phyloP scores from a whole-genome alignment of 2,888 invertebrate species.

The Tethea ocularis region DNA sequence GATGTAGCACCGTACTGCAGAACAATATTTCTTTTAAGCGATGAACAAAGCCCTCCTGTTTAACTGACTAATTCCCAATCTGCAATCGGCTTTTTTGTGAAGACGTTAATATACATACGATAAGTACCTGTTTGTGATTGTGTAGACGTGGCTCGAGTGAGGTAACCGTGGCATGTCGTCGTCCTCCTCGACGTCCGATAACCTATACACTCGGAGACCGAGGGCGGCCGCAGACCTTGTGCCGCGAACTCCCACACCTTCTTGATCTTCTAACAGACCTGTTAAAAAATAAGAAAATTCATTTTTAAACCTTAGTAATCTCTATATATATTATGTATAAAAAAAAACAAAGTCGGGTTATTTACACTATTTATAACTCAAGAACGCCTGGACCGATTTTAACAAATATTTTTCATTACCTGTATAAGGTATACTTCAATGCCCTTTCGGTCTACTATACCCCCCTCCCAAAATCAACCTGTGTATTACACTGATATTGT shows the following conservation, averaged over 20 bases:
- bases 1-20: conserved; percentile 92
- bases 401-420: too few relatives aligned
- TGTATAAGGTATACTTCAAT: too few relatives aligned
- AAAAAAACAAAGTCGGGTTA: too few relatives aligned
- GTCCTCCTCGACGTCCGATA: conserved; percentile 90
- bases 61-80: too few relatives aligned
- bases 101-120: neutral
- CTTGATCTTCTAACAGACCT: conserved; percentile 92
- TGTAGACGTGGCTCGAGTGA: conserved; percentile 90
- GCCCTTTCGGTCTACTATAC: too few relatives aligned
- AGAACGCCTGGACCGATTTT: too few relatives aligned
- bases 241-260: conserved; percentile 94
- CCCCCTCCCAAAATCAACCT: too few relatives aligned
- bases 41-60: too few relatives aligned
- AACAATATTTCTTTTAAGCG: neutral
- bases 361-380: too few relatives aligned
- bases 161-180: conserved; percentile 90
- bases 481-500: neutral
- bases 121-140: conserved; percentile 88
- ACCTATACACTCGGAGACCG: conserved; percentile 86
- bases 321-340: too few relatives aligned
- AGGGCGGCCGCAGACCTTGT: conserved; percentile 89
- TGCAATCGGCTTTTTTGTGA: neutral
- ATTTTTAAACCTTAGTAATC: neutral
- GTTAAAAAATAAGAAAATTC: conserved; percentile 9